Conservation (phyloP, 2,888 invertebrate genomes). For the Dinocampus coccinellae region DNA sequence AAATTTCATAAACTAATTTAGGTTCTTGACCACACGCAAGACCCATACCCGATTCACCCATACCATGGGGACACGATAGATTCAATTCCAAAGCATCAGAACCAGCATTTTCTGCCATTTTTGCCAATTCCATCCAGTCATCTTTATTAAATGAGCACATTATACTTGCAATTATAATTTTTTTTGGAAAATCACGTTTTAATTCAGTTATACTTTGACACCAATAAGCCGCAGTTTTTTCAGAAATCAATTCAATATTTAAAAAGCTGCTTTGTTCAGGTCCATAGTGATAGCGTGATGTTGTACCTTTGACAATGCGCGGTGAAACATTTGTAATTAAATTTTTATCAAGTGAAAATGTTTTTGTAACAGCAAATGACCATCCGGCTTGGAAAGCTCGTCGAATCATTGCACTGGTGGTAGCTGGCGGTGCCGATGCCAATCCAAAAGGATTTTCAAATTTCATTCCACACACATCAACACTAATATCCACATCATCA, state of each 20-base stretch:
- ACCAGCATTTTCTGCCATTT: slow-evolving; percentile 83
- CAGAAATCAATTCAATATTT: slow-evolving; percentile 98
- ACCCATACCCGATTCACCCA: slow-evolving; percentile 99
- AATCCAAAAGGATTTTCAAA: slow-evolving; percentile 98
- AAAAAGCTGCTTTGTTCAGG: slow-evolving; percentile 97
- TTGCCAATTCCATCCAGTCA: slow-evolving; percentile 90
- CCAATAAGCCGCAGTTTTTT: slow-evolving; percentile 96
- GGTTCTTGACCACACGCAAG: slow-evolving; percentile 98
- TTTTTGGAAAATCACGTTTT: slow-evolving; percentile 91
- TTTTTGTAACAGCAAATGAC: slow-evolving; percentile 98
- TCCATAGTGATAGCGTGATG: slow-evolving; percentile 91
- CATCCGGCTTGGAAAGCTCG: slow-evolving; percentile 96
- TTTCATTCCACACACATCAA: slow-evolving; percentile 91
- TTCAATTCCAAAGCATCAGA: slow-evolving; percentile 97
- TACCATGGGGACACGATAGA: slow-evolving; percentile 97
- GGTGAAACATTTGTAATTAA: slow-evolving; percentile 97
- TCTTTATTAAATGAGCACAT: slow-evolving; percentile 90
- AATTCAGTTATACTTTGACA: slow-evolving; percentile 87
- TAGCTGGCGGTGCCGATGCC: slow-evolving; percentile 97
- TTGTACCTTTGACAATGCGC: slow-evolving; percentile 93
- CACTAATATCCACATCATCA: slow-evolving; percentile 93
- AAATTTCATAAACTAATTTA: slow-evolving; percentile 87
- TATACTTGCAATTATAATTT: slow-evolving; percentile 93
- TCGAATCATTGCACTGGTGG: slow-evolving; percentile 94
- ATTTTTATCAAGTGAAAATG: slow-evolving; percentile 96